Base-by-base conservation (phyloP, 2,888 invertebrate genomes). In the Willowsia nigromaculata region DNA sequence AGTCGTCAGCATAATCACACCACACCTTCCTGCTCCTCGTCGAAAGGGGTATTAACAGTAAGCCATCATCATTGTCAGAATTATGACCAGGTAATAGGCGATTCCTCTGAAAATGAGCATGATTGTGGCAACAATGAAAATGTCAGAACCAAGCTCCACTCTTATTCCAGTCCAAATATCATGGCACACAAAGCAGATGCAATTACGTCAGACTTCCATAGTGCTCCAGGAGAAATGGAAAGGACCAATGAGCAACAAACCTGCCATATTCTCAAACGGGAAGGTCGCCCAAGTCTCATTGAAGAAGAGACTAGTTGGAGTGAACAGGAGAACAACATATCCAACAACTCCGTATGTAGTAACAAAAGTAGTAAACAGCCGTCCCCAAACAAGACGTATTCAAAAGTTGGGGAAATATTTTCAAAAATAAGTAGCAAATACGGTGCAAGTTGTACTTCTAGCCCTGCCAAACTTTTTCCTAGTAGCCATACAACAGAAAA, bases 391-490 rank as follows among this genome's bases (percentile, higher is more conserved):
- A 85, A 85, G 18, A 27, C 85, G 1, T 78, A 62, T 25, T 15
- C 78, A 33, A 85, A 78, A 50, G 85, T 85, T 27, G 78, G 78
- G 0, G 85, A 85, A 47, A 85, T 85, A 4, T 50, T 85, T 37
- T 85, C 85, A 0, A 85, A 85, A 85, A 85, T 85, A 59, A 85
- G 78, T 78, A 30, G 13, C 65, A 85, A 78, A 30, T 85, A 76
- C 15, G n/a, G 43, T 27, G 76, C 25, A 25, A 84, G 59, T 59
- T 74, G 76, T 85, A 13, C 22, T 7, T 30, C 65, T 13, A 40
- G 43, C 56, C 76, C 65, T 9, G 27, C n/a, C 22, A 85, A 85
- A n/a, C 22, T 47, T 43, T 76, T 62, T 1, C 18, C 40, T 6
- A 13, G 27, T n/a, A n/a, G n/a, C n/a, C 37, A 40, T 37, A 81